phyloP scores from a whole-genome alignment of 2,888 invertebrate species.

The Microchrysa polita region DNA sequence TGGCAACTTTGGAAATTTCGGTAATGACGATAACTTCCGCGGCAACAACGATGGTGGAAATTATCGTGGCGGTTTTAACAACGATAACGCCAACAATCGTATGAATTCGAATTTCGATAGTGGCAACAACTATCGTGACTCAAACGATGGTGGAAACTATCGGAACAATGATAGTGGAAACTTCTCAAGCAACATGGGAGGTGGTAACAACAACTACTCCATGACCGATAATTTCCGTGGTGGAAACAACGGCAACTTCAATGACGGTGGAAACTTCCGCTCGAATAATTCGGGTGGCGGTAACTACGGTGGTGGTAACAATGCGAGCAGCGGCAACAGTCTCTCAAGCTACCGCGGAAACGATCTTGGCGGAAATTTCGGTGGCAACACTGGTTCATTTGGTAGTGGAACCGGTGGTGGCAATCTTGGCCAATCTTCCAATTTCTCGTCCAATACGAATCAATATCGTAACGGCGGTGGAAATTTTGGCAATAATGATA shows the following conservation, averaged over 20 bases:
- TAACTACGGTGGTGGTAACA: background rate
- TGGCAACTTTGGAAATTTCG: slow-evolving; percentile 11
- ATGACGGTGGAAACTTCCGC: slow-evolving; percentile 27
- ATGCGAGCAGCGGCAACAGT: background rate
- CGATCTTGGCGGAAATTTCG: slow-evolving; percentile 1
- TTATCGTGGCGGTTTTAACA: slow-evolving; percentile 10
- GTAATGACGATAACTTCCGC: slow-evolving; percentile 18
- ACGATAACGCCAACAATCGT: slow-evolving; percentile 19
- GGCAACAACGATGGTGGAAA: slow-evolving; percentile 1
- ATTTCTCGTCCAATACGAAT: slow-evolving; percentile 13
- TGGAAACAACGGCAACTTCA: slow-evolving; percentile 11
- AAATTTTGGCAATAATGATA: slow-evolving; percentile 13
- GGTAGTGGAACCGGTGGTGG: background rate
- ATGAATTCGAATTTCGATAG: slow-evolving; percentile 16
- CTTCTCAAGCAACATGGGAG: background rate
- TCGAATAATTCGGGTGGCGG: slow-evolving; percentile 2
- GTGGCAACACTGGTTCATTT: slow-evolving; percentile 11
- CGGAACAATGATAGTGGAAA: slow-evolving; percentile 27
- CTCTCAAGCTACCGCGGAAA: slow-evolving; percentile 22
- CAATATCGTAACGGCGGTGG: slow-evolving; percentile 31
- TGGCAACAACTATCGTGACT: slow-evolving; percentile 17
- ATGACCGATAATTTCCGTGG: slow-evolving; percentile 11
- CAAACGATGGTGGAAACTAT: slow-evolving; percentile 29
- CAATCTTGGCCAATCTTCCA: background rate
- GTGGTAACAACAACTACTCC: slow-evolving; percentile 19